These are phyloP conservation scores for Onychorhynchus coronatus DNA, from an alignment of 2,113 vertebrate genomes.

Conservation along the genomic window DNA sequence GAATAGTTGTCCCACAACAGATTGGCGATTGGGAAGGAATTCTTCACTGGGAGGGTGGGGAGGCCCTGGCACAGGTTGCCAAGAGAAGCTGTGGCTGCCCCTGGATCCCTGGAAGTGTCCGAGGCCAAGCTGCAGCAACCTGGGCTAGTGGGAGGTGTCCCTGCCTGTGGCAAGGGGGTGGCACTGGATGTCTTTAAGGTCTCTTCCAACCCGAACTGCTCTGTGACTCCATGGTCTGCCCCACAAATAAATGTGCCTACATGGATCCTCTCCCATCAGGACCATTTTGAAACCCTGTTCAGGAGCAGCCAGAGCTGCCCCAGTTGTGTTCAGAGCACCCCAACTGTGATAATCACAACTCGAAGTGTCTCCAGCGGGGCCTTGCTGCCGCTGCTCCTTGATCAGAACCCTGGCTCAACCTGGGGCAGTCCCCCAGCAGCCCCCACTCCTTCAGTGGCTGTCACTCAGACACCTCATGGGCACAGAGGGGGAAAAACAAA, in stretches of 20 bases:
- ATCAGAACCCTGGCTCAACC: not conserved
- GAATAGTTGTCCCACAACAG: not conserved
- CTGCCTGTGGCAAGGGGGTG: not conserved
- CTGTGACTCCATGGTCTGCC: not conserved
- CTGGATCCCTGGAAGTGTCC: not conserved
- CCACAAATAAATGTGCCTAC: not conserved
- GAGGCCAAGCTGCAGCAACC: fast-evolving
- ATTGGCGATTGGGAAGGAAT: not conserved
- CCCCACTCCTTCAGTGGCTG: not conserved
- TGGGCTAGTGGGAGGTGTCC: not conserved
- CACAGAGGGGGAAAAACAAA: fast-evolving
- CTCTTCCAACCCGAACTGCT: not conserved
- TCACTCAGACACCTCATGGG: not conserved
- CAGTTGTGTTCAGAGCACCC: not conserved
- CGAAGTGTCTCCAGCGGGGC: not conserved
- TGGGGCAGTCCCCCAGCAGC: not conserved
- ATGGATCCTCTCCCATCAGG: not conserved
- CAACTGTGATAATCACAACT: not conserved
- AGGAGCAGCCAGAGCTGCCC: not conserved
- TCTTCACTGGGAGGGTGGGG: fast-evolving
- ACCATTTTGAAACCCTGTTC: not conserved
- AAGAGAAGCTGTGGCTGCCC: not conserved
- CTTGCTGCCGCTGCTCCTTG: not conserved
- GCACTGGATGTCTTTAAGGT: not conserved
- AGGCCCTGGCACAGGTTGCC: not conserved